phyloP scores from a whole-genome alignment of 2,888 invertebrate genomes.

The Loripinus fragilis region DNA sequence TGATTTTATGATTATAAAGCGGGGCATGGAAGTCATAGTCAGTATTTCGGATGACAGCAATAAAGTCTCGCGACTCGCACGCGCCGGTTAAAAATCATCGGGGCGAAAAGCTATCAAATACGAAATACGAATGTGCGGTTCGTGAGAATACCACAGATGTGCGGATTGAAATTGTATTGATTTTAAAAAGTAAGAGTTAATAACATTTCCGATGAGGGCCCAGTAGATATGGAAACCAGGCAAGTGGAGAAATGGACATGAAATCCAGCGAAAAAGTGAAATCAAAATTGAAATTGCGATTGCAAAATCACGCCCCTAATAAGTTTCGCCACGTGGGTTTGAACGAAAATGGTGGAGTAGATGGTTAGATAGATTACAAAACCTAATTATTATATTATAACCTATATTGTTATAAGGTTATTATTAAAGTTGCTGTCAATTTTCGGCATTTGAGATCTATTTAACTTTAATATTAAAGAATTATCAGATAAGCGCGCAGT shows the following conservation, averaged over 20 bases:
- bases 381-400: constrained; percentile 10
- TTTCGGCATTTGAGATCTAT: background rate
- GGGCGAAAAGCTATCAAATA: background rate
- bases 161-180: constrained; percentile 30
- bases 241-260: background rate
- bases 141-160: constrained; percentile 48
- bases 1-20: no score
- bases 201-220: background rate
- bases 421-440: constrained; percentile 16
- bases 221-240: background rate
- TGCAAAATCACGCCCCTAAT: constrained; percentile 9
- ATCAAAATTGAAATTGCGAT: background rate
- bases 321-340: background rate
- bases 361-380: background rate
- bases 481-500: background rate
- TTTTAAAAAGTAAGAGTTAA: background rate
- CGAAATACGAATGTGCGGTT: background rate
- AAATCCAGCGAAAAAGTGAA: background rate
- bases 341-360: background rate
- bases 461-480: constrained; percentile 21
- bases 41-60: background rate
- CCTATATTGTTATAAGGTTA: constrained; percentile 9
- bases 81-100: background rate
- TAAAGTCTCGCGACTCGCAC: constrained; percentile 6
- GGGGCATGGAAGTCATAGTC: background rate